Percentiles rank a stretch among this genome's conserved stretches.
Evolutionary conservation across 2,797 vertebrate species (phyloP).

Genomic region (Coilia nasus): DNA sequence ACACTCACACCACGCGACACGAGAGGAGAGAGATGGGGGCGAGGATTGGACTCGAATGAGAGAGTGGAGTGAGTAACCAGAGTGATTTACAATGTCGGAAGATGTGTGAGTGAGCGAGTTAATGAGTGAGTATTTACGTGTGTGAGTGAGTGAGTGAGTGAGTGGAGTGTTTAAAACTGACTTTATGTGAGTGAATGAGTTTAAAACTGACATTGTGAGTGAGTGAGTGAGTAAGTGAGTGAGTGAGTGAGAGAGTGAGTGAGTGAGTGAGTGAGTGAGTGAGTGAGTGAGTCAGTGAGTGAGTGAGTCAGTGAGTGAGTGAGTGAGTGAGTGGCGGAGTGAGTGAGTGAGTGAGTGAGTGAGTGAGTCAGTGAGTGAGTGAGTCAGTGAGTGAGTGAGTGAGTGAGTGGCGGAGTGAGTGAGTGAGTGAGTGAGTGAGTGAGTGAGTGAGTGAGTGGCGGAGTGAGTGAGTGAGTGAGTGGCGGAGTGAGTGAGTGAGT

Average conservation of each 20-base stretch:
- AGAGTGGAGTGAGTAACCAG: no score
- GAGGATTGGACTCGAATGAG: background rate
- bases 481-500: background rate
- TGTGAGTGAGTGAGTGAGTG: background rate
- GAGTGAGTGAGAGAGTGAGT: background rate
- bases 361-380: background rate
- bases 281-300: background rate
- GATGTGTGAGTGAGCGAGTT: no score
- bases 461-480: background rate
- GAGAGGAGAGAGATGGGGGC: background rate
- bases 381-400: background rate
- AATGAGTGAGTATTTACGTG: no score
- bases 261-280: background rate
- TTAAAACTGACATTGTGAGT: no score
- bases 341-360: background rate
- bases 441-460: background rate
- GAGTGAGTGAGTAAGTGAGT: background rate
- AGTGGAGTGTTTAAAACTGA: no score
- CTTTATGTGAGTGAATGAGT: no score
- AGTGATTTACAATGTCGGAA: no score
- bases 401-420: background rate
- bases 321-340: no score
- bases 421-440: background rate
- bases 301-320: background rate
- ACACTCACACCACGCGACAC: slow-evolving; percentile 11